phyloP scores from a whole-genome alignment of 2,113 vertebrate genomes.

The Nycticryphes semicollaris region DNA sequence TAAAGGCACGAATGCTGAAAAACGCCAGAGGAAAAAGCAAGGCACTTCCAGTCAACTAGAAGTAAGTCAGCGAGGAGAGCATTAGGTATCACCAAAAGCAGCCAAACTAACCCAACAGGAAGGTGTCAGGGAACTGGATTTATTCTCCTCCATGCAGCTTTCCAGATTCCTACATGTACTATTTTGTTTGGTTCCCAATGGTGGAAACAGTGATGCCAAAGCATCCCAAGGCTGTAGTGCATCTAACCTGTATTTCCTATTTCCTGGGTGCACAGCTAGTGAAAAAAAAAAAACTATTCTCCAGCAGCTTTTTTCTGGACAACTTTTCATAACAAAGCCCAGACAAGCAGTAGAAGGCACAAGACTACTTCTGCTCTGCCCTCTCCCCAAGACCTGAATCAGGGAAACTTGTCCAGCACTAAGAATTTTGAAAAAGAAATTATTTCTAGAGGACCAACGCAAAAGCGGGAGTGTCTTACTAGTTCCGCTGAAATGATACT shows the following conservation, averaged over 20 bases:
- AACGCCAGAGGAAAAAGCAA: not conserved
- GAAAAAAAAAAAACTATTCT: not conserved
- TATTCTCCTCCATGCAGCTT: not conserved
- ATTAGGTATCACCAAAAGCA: not conserved
- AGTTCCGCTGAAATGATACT: not conserved
- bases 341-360: not conserved
- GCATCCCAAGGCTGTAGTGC: not conserved
- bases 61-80: not conserved
- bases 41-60: not conserved
- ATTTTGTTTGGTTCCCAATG: not conserved
- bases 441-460: not conserved
- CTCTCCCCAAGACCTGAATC: not conserved
- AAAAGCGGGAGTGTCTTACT: not conserved
- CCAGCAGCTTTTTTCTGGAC: not conserved
- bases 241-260: not conserved
- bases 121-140: not conserved
- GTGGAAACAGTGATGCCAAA: not conserved
- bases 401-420: not conserved
- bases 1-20: not conserved
- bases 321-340: not conserved
- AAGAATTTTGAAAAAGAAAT: not conserved
- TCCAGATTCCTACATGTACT: not conserved
- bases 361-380: not conserved
- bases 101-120: not conserved
- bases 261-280: not conserved